Conservation (phyloP, 2,888 invertebrate genomes). For the Agriopis marginaria region DNA sequence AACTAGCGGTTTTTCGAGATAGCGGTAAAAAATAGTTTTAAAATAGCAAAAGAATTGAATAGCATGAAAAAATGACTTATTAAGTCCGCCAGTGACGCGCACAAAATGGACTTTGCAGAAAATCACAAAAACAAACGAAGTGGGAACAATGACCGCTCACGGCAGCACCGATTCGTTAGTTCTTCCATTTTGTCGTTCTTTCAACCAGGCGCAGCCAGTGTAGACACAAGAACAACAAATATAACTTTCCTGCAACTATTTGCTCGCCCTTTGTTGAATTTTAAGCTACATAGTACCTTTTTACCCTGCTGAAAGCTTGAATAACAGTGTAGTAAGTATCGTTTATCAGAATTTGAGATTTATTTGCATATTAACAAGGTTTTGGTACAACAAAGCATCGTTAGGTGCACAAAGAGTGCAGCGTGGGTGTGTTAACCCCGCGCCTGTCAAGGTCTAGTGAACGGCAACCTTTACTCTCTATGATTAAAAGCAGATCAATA, state of each 20-base stretch:
- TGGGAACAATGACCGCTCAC: conserved; percentile 59
- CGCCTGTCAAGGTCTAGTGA: conserved; percentile 49
- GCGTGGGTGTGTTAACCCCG: conserved; percentile 48
- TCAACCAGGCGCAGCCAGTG: conserved; percentile 22
- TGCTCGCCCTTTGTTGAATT: conserved; percentile 46
- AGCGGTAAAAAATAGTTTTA: conserved; percentile 10
- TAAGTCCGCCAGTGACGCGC: conserved; percentile 46
- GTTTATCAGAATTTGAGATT: conserved; percentile 33
- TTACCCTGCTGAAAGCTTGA: neutral
- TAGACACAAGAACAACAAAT: conserved; percentile 37
- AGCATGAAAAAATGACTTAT: conserved; percentile 42
- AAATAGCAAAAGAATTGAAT: conserved; percentile 21
- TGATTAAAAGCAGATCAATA: conserved; percentile 42
- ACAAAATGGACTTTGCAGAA: conserved; percentile 58
- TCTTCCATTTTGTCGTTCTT: conserved; percentile 48
- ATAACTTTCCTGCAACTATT: conserved; percentile 46
- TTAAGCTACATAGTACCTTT: conserved; percentile 31
- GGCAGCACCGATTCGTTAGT: conserved; percentile 52
- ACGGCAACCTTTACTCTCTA: conserved; percentile 43
- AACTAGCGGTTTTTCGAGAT: too few relatives aligned
- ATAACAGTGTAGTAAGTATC: conserved; percentile 4
- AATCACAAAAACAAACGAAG: conserved; percentile 61
- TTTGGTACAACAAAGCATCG: conserved; percentile 46
- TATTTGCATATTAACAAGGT: conserved; percentile 44
- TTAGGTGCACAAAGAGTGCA: conserved; percentile 37